Evolutionary conservation across 2,888 invertebrate genomes (phyloP).

Genomic region (Polyploca ridens): DNA sequence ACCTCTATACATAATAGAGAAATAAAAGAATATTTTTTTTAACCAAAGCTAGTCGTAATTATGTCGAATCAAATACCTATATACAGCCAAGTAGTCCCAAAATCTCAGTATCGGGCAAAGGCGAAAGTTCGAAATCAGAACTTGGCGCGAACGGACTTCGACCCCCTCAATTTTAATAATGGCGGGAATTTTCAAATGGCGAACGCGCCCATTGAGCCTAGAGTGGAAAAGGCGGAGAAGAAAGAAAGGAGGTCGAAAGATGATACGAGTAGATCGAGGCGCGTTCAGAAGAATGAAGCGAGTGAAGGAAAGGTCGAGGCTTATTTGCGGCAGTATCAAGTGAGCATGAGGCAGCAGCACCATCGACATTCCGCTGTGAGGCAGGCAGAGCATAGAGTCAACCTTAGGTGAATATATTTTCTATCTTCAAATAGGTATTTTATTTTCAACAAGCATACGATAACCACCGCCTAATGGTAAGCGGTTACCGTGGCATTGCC

Average conservation of each 20-base stretch:
- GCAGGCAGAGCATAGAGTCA: constrained; percentile 80
- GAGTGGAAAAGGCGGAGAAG: constrained; percentile 55
- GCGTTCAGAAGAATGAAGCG: constrained; percentile 54
- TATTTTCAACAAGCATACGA: too few species aligned
- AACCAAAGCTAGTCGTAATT: constrained; percentile 76
- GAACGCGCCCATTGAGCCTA: constrained; percentile 32
- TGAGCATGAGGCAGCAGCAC: constrained; percentile 78
- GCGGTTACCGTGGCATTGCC: too few species aligned
- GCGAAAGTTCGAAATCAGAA: constrained; percentile 40
- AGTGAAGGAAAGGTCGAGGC: constrained; percentile 79
- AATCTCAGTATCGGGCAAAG: constrained; percentile 67
- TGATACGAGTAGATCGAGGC: constrained; percentile 50
- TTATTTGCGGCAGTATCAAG: constrained; percentile 77
- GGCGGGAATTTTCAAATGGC: constrained; percentile 73
- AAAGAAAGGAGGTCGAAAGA: constrained; percentile 57
- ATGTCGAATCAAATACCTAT: constrained; percentile 82
- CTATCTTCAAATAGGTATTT: too few species aligned
- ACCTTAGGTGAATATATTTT: constrained; percentile 64
- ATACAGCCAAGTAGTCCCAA: constrained; percentile 80
- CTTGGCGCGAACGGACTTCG: constrained; percentile 81
- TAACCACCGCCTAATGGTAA: too few species aligned
- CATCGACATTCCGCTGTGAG: constrained; percentile 76
- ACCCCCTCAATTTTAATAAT: constrained; percentile 87
- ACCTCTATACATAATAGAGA: constrained; percentile 14
- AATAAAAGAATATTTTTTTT: constrained; percentile 39